Percentiles rank a stretch among this genome's conserved stretches.
These are phyloP conservation scores for Bos taurus DNA, from an alignment of 2,113 vertebrate genomes.

Conservation along the genomic window ARS-UCD2.0 NC_037331.1:39869001-39869500, in stretches of 20 bases:
- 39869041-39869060: constrained; percentile 22
- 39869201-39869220: background rate
- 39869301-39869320: background rate
- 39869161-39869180: background rate
- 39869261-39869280: background rate
- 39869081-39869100: constrained; percentile 25
- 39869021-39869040: constrained; percentile 61
- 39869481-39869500: background rate
- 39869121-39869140: background rate
- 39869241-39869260: background rate
- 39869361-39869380: background rate
- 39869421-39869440: background rate
- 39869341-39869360: background rate
- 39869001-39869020: constrained; percentile 70
- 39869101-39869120: background rate
- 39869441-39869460: background rate
- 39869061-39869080: constrained; percentile 36
- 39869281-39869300: background rate
- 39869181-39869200: background rate
- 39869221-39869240: background rate
- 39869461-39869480: background rate
- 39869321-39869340: background rate
- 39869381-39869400: background rate
- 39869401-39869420: background rate
- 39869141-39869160: background rate